Percentiles rank a stretch among this genome's conserved stretches.
These are phyloP conservation scores for Diachrysia chrysitis DNA, from an alignment of 2,888 invertebrate genomes.

Conservation along the genomic window DNA sequence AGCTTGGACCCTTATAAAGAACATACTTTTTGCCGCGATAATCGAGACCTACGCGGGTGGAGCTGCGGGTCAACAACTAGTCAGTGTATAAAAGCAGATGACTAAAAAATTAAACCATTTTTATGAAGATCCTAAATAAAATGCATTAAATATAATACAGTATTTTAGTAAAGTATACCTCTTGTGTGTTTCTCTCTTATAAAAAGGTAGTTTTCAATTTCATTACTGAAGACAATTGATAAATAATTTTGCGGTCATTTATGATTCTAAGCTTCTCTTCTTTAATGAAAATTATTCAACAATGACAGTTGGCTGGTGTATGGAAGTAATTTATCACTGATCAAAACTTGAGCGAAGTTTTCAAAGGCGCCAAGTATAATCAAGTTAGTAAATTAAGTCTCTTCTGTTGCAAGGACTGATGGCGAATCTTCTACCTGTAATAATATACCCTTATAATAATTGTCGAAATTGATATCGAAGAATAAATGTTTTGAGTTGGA, in stretches of 20 bases:
- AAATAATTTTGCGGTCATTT: neutral
- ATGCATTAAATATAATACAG: too few relatives aligned
- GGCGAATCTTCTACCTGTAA: constrained; percentile 24
- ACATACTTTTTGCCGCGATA: too few relatives aligned
- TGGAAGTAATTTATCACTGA: constrained; percentile 58
- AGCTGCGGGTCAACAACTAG: too few relatives aligned
- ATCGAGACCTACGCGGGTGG: too few relatives aligned
- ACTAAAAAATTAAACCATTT: too few relatives aligned
- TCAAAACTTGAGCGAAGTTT: constrained; percentile 50
- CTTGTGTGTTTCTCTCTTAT: too few relatives aligned
- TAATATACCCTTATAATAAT: neutral
- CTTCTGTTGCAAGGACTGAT: constrained; percentile 30
- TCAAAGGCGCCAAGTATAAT: constrained; percentile 47
- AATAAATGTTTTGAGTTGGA: too few relatives aligned
- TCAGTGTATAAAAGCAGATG: too few relatives aligned
- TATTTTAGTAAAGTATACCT: too few relatives aligned
- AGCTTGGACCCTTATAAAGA: too few relatives aligned
- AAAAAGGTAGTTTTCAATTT: too few relatives aligned
- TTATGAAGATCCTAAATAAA: too few relatives aligned
- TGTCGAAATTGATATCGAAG: neutral
- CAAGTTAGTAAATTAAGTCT: constrained; percentile 63
- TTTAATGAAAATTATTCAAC: constrained; percentile 48
- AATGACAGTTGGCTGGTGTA: constrained; percentile 51
- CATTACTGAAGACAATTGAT: neutral
- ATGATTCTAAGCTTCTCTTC: constrained; percentile 30